Base-by-base conservation (phyloP, 2,888 invertebrate species). In the Homarus gammarus region DNA sequence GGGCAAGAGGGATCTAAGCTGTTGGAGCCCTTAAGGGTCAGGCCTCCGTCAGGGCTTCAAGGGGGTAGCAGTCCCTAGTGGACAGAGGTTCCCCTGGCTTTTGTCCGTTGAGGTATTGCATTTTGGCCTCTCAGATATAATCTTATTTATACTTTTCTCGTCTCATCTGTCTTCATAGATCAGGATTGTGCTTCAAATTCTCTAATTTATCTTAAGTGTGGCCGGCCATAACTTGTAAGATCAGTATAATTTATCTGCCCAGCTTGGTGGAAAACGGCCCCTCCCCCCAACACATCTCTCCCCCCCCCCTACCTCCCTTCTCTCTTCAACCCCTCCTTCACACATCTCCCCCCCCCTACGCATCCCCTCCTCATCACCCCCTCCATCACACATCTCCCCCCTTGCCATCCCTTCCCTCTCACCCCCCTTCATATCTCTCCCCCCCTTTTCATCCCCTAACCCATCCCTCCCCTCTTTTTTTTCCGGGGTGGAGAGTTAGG, bases 161-260 rank as follows among this genome's bases (percentile, higher is more conserved):
- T 90, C 90, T 86, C 90, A 83, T 90, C 86, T 77, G 86, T 90
- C 90, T 90, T 86, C 86, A 90, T 90, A 90, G 90, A 90, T 90
- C 90, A 90, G 85, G 90, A 90, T 90, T 90, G 85, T 81, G 81
- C 83, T 85, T 81, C 86, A 85, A 86, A 85, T 85, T 90, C 90
- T 86, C 86, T 90, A 90, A 90, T 90, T 90, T 90, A 90, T 90
- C 90, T 90, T 86, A 90, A 90, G 90, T 90, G 86, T 90, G 81
- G 81, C 70, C 82, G 82, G 82, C 90, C 90, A 90, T 90, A 90
- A 90, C 90, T 90, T 90, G 90, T 90, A 82, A 86, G 90, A 90
- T 90, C 82, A 85, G 81, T 90, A 86, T 86, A 86, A 90, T 90
- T 90, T 90, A 90, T 90, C 89, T 87, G 84, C 87, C 64, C 38